phyloP scores from a whole-genome alignment of 2,797 vertebrate genomes.

The Falco novaeseelandiae region DNA sequence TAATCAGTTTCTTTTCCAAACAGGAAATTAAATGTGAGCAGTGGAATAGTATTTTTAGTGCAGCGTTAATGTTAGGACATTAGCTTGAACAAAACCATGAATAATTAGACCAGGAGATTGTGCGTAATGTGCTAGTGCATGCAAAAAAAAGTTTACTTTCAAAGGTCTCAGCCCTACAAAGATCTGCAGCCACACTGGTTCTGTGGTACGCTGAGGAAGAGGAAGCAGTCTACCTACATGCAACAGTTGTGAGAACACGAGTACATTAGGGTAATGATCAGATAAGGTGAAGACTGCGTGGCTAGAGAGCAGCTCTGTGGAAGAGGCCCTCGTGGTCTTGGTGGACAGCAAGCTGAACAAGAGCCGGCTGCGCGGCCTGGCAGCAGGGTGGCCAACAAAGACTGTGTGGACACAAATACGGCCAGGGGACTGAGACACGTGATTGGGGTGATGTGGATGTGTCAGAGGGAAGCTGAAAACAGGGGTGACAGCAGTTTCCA shows the following conservation, averaged over 20 bases:
- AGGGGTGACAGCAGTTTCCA: not conserved
- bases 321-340: not conserved
- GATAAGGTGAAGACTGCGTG: not conserved
- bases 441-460: not conserved
- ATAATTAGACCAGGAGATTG: not conserved
- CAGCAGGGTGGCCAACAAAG: not conserved
- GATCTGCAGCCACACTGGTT: not conserved
- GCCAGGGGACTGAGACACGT: not conserved
- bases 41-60: not conserved
- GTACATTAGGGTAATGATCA: not conserved
- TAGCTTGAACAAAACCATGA: not conserved
- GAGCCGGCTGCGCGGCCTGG: not conserved
- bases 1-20: constrained; percentile 12
- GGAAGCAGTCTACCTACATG: fast-evolving
- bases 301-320: not conserved
- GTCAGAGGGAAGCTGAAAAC: not conserved
- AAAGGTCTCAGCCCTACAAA: not conserved
- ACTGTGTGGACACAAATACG: not conserved
- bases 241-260: not conserved
- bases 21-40: constrained; percentile 8
- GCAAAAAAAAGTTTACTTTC: not conserved
- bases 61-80: not conserved
- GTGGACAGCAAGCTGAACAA: not conserved
- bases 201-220: not conserved
- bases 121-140: not conserved